phyloP scores from a whole-genome alignment of 2,797 vertebrate species.

The Dromococcyx pavoninus region DNA sequence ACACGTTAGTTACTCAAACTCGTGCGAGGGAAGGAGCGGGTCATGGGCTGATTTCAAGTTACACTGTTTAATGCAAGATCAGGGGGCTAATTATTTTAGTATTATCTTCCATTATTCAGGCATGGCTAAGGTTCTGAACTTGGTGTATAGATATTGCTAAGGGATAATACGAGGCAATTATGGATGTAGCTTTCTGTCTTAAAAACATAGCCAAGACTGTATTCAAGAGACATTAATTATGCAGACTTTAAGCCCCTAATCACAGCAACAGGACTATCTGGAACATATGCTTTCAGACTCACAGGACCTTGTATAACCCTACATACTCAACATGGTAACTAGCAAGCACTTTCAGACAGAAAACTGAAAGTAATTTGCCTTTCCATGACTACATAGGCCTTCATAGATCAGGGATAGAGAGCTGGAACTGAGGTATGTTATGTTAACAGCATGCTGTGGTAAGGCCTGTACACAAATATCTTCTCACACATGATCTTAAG shows the following conservation, averaged over 20 bases:
- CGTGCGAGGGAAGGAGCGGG: not conserved
- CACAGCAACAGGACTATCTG: not conserved
- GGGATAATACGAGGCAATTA: conserved; percentile 19
- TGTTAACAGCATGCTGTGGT: not conserved
- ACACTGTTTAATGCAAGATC: conserved; percentile 39
- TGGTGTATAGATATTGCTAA: not conserved
- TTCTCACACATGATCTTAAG: not conserved
- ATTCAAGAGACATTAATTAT: conserved; percentile 33
- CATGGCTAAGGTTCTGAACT: not conserved
- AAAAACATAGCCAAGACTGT: not conserved
- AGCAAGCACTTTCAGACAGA: not conserved
- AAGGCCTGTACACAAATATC: not conserved
- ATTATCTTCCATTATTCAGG: conserved; percentile 38
- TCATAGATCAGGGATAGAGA: not conserved
- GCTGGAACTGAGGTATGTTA: not conserved
- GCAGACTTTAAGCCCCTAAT: conserved; percentile 27
- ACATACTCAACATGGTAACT: not conserved
- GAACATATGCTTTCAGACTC: not conserved
- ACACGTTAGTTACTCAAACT: not conserved
- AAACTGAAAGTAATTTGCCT: not conserved
- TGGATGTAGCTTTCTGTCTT: not conserved
- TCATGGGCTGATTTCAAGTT: conserved; percentile 27
- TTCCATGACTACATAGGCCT: not conserved
- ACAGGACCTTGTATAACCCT: not conserved
- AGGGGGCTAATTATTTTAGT: conserved; percentile 37